Base-by-base conservation (phyloP, 2,797 vertebrate species). In the Gambelia wislizenii region DNA sequence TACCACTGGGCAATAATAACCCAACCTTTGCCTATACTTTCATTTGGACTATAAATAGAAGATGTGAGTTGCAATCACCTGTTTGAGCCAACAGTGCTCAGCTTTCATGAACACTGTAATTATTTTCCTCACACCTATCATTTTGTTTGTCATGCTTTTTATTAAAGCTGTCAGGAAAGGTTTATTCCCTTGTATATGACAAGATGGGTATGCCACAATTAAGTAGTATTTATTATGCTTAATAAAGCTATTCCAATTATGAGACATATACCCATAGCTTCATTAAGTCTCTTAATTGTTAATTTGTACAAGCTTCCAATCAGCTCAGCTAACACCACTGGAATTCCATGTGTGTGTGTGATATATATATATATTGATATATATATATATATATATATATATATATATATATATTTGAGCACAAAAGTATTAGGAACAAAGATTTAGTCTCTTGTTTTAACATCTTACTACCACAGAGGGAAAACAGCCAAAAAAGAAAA, bases 1-100 rank as follows among this genome's bases (percentile, higher is more conserved):
- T 30, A 8, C 6, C 6, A n/a, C 76, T 81, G 30, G 44, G 69
- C 64, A 89, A 90, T 85, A 88, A 89, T 93, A 90, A 82, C 69
- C 54, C 92, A 85, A 39, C 91, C 61, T 86, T 87, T 91, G 42
- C 84, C 36, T 88, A 89, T 91, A 52, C 36, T 39, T 89, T 91
- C 87, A 85, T 92, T 75, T 86, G 87, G 90, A 67, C 76, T 84
- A 76, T 89, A 93, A 87, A 87, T 92, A 94, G 91, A 27, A n/a
- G 52, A 47, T 47, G 7, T 49, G 6, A 36, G 67, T n/a, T n/a
- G n/a, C 83, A 85, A 72, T 20, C 59, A 81, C 44, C 36, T 67
- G 72, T 83, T 13, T 4, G 44, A 90, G 44, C 76, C 72, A 47
- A n/a, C 27, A 87, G 69, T 85, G 88, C 80, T 80, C 49, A 67